A percentile compares a stretch with the other conserved stretches of the same genome.
Evolutionary conservation across 2,797 vertebrate species (phyloP).

Genomic region (Macropodus opercularis): DNA sequence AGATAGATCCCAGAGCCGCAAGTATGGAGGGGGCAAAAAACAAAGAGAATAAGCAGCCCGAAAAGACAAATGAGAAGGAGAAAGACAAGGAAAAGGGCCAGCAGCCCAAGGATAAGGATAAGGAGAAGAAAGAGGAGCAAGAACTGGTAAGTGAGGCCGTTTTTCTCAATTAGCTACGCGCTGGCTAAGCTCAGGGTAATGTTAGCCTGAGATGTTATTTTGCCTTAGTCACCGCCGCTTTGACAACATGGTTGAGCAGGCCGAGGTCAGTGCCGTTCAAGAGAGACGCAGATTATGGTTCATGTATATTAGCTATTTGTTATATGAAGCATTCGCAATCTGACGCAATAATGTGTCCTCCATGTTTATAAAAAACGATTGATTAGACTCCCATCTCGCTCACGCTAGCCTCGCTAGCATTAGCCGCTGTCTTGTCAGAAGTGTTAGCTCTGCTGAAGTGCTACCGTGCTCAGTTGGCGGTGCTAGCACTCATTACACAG

Average conservation of each 20-base stretch:
- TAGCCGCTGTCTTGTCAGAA: constrained; percentile 50
- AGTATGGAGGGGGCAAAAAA: constrained; percentile 84
- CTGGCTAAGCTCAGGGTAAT: constrained; percentile 3
- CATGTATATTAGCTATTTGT: accelerated
- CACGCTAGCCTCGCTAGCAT: constrained; percentile 48
- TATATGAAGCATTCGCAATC: accelerated
- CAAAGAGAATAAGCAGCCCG: constrained; percentile 81
- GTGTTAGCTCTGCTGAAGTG: constrained; percentile 6
- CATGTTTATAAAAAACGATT: background rate
- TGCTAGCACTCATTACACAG: constrained; percentile 27
- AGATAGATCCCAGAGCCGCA: constrained; percentile 42
- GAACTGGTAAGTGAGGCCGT: constrained; percentile 75
- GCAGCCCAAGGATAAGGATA: constrained; percentile 80
- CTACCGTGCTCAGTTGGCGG: constrained; percentile 13
- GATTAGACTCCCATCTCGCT: background rate
- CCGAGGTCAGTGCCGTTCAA: constrained; percentile 30
- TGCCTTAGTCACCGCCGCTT: constrained; percentile 85
- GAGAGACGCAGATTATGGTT: accelerated
- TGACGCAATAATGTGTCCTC: accelerated
- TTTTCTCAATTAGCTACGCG: constrained; percentile 26
- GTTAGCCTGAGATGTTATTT: constrained; percentile 57
- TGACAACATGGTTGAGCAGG: constrained; percentile 67
- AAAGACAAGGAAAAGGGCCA: constrained; percentile 82
- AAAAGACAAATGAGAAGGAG: constrained; percentile 82
- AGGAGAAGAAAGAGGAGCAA: constrained; percentile 86